phyloP scores from a whole-genome alignment of 2,888 invertebrate species.

The Torymus texanus region DNA sequence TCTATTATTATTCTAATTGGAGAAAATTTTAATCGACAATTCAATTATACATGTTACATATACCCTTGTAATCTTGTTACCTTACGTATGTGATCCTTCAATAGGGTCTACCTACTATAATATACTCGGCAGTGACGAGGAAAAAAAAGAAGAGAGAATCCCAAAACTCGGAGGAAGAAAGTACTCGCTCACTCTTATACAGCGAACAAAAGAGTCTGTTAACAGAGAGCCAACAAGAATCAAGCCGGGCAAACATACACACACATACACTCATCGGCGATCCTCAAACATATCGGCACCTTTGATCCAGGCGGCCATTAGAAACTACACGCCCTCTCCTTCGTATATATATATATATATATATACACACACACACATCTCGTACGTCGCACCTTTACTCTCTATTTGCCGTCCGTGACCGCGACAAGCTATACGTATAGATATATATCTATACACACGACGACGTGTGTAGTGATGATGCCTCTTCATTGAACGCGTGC shows the following conservation, averaged over 20 bases:
- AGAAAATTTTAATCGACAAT: no score
- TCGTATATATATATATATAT: constrained; percentile 43
- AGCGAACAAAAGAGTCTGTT: constrained; percentile 66
- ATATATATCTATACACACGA: no score
- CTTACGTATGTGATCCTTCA: no score
- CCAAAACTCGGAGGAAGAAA: no score
- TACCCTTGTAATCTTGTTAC: no score
- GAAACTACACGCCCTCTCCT: constrained; percentile 64
- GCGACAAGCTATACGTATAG: constrained; percentile 3
- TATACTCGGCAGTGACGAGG: not conserved
- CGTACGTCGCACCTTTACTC: constrained; percentile 44
- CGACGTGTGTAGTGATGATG: no score
- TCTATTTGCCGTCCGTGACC: constrained; percentile 44
- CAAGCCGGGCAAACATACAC: constrained; percentile 71
- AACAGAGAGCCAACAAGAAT: constrained; percentile 72
- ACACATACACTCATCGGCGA: constrained; percentile 57
- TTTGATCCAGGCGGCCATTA: constrained; percentile 68
- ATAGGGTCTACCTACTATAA: no score
- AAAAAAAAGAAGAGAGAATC: constrained; percentile 1
- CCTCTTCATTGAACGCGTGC: constrained; percentile 37
- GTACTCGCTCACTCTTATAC: no score
- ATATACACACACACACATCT: not conserved
- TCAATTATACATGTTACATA: no score
- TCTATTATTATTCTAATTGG: no score
- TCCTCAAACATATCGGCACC: constrained; percentile 70